phyloP scores from a whole-genome alignment of 2,797 vertebrate genomes.

The Lophotriccus pileatus region DNA sequence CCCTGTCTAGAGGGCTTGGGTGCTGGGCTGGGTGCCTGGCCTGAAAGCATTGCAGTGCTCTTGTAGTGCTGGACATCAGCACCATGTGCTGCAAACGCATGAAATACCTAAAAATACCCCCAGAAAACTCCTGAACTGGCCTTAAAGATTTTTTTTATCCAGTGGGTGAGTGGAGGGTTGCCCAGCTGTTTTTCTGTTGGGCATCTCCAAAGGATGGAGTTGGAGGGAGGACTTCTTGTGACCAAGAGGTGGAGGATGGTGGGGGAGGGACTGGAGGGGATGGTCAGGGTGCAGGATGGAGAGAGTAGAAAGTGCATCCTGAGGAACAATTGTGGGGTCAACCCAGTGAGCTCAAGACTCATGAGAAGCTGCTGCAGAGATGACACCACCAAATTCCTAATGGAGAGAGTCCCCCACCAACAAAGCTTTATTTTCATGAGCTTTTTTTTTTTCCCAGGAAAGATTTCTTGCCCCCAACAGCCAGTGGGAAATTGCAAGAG shows the following conservation, averaged over 20 bases:
- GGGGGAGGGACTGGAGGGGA: not conserved
- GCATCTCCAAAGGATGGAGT: not conserved
- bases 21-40: not conserved
- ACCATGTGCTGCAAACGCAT: not conserved
- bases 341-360: rapidly evolving
- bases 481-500: not conserved
- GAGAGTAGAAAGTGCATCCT: not conserved
- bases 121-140: not conserved
- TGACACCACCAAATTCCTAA: not conserved
- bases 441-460: not conserved
- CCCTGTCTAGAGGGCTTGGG: not conserved
- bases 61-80: not conserved
- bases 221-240: not conserved
- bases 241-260: rapidly evolving
- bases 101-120: not conserved
- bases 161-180: not conserved
- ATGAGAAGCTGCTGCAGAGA: not conserved
- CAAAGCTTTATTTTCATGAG: not conserved
- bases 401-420: not conserved
- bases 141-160: not conserved
- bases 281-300: not conserved
- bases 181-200: not conserved
- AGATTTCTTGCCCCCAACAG: not conserved
- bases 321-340: not conserved
- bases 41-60: not conserved